A percentile compares a stretch with the other conserved stretches of the same genome.
Conservation (phyloP, 2,113 vertebrate genomes). For the Epinephelus lanceolatus region DNA sequence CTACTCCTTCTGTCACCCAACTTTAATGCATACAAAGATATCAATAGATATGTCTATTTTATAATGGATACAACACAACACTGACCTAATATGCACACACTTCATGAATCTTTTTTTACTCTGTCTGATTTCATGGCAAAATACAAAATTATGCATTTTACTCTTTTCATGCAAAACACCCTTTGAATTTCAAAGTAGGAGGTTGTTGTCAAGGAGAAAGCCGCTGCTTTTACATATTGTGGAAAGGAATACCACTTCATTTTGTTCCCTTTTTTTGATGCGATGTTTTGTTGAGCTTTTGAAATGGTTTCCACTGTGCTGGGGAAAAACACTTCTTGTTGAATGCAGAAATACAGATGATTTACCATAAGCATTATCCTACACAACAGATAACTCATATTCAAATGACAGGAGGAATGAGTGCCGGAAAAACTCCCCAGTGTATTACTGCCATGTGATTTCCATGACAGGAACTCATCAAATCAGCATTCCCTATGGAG, state of each 20-base stretch:
- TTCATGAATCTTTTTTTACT: not conserved
- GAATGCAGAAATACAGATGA: conserved; percentile 13
- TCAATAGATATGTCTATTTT: not conserved
- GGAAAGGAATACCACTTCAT: not conserved
- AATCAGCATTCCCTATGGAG: conserved; percentile 39
- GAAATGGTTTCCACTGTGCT: not conserved
- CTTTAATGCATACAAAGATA: not conserved
- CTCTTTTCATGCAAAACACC: accelerated
- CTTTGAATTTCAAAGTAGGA: not conserved
- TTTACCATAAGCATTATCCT: not conserved
- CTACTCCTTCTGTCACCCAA: not conserved
- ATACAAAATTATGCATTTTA: not conserved
- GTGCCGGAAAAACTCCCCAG: conserved; percentile 18
- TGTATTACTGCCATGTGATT: conserved; percentile 16
- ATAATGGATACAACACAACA: not conserved
- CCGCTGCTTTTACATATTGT: not conserved
- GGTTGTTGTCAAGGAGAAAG: not conserved
- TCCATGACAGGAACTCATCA: conserved; percentile 61
- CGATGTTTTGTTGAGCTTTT: not conserved
- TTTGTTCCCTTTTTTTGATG: not conserved
- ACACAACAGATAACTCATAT: conserved; percentile 43
- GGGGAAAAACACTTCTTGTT: not conserved
- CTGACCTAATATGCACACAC: not conserved
- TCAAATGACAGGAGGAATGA: conserved; percentile 34
- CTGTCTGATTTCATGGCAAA: not conserved